Evolutionary conservation across 92 coral and sea anemone species (phyloP).

Genomic region (Heliopora coerulea): DNA sequence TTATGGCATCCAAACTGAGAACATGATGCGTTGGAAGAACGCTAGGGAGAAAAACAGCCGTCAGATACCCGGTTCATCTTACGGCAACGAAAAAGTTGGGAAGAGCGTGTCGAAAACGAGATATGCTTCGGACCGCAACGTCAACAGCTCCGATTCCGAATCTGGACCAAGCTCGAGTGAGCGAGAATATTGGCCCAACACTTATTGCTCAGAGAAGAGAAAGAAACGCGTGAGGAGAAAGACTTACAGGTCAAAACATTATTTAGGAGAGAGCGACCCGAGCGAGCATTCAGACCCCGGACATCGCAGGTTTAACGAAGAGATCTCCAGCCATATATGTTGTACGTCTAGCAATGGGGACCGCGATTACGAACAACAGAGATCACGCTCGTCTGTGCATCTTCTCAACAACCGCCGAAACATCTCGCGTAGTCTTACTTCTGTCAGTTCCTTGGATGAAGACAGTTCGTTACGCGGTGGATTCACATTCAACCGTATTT

Average conservation of each 20-base stretch:
- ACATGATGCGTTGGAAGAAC: slow-evolving; percentile 43
- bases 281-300: slow-evolving; percentile 46
- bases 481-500: slow-evolving; percentile 64
- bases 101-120: slow-evolving; percentile 28
- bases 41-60: slow-evolving; percentile 41
- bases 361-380: slow-evolving; percentile 33
- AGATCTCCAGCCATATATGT: slow-evolving; percentile 4
- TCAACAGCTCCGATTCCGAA: slow-evolving; percentile 46
- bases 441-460: slow-evolving; percentile 93
- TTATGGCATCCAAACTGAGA: slow-evolving; percentile 35
- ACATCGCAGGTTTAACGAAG: slow-evolving; percentile 22
- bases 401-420: slow-evolving; percentile 64
- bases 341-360: slow-evolving; percentile 32
- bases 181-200: slow-evolving; percentile 41
- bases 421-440: slow-evolving; percentile 96
- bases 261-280: slow-evolving; percentile 41
- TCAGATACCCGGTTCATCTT: slow-evolving; percentile 36
- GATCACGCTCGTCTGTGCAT: slow-evolving; percentile 40
- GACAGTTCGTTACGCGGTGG: slow-evolving; percentile 45
- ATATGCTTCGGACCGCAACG: slow-evolving; percentile 37
- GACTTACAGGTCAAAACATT: slow-evolving; percentile 28
- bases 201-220: slow-evolving; percentile 36
- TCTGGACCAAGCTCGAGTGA: slow-evolving; percentile 49
- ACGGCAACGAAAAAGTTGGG: slow-evolving; percentile 21
- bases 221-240: slow-evolving; percentile 31